A percentile compares a stretch with the other conserved stretches of the same genome.
Conservation (phyloP, 2,888 invertebrate species). For the Lysandra coridon region DNA sequence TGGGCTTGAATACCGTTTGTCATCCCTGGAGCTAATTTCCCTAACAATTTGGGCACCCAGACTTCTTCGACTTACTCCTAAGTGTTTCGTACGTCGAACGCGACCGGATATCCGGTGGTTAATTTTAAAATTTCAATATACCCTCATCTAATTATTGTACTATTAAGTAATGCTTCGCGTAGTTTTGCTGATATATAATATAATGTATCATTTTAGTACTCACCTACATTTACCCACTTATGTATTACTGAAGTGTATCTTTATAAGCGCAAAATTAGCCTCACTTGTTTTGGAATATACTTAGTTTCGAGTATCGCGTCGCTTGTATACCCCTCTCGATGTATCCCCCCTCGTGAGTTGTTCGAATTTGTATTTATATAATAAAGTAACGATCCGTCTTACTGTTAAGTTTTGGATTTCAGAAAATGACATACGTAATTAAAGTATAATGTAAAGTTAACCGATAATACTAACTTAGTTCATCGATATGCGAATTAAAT, state of each 20-base stretch:
- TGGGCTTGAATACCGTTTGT: constrained; percentile 61
- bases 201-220: constrained; percentile 77
- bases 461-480: constrained; percentile 67
- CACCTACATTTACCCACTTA: constrained; percentile 76
- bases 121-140: constrained; percentile 66
- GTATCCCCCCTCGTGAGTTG: constrained; percentile 44
- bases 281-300: constrained; percentile 57
- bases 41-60: constrained; percentile 31
- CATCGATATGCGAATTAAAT: constrained; percentile 64
- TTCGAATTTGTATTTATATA: constrained; percentile 44
- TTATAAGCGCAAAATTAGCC: constrained; percentile 69
- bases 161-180: constrained; percentile 77
- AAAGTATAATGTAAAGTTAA: constrained; percentile 70
- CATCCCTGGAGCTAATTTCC: constrained; percentile 37
- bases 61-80: constrained; percentile 28
- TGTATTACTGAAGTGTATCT: constrained; percentile 69
- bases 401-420: constrained; percentile 67
- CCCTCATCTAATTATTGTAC: constrained; percentile 70
- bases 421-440: constrained; percentile 77
- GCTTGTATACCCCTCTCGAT: constrained; percentile 61
- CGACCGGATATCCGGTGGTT: constrained; percentile 57
- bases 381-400: constrained; percentile 70
- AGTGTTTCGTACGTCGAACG: constrained; percentile 20
- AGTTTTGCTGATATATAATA: constrained; percentile 73
- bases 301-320: constrained; percentile 61